Conservation (phyloP, 1,140 invertebrate genomes). For the Dendrolimus kikuchii region DNA sequence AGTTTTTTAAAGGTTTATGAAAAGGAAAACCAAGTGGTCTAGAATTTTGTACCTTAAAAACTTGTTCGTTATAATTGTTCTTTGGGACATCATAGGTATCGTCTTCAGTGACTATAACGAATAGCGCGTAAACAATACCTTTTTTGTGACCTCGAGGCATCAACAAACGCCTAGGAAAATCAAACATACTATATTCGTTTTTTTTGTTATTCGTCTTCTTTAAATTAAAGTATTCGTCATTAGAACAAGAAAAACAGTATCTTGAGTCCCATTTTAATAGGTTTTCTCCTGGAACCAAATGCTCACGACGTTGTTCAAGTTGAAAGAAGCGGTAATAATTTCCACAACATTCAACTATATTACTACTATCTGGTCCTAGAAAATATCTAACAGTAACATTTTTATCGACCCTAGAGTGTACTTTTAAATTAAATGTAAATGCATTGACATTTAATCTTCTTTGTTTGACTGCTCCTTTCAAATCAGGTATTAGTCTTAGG, state of each 20-base stretch:
- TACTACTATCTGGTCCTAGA: slow-evolving; percentile 71
- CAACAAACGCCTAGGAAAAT: slow-evolving; percentile 49
- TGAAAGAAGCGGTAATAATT: slow-evolving; percentile 44
- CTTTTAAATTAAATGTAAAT: slow-evolving; percentile 69
- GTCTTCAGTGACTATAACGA: slow-evolving; percentile 37
- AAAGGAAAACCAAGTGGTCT: slow-evolving; percentile 58
- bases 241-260: no score
- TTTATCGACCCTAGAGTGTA: slow-evolving; percentile 61
- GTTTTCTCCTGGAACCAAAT: slow-evolving; percentile 33
- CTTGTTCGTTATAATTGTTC: slow-evolving; percentile 17
- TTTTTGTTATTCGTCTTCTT: slow-evolving; percentile 2
- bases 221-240: not conserved
- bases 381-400: slow-evolving; percentile 70
- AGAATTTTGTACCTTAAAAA: slow-evolving; percentile 23
- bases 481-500: slow-evolving; percentile 11
- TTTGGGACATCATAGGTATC: slow-evolving; percentile 14
- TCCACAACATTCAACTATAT: slow-evolving; percentile 35
- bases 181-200: slow-evolving; percentile 43
- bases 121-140: slow-evolving; percentile 48
- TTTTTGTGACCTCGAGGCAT: slow-evolving; percentile 47
- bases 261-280: no score
- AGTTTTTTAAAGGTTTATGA: slow-evolving; percentile 28
- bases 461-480: slow-evolving; percentile 40
- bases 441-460: slow-evolving; percentile 74
- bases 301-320: slow-evolving; percentile 38